phyloP scores from a whole-genome alignment of 1,140 invertebrate genomes.

The Belonocnema kinseyi region DNA sequence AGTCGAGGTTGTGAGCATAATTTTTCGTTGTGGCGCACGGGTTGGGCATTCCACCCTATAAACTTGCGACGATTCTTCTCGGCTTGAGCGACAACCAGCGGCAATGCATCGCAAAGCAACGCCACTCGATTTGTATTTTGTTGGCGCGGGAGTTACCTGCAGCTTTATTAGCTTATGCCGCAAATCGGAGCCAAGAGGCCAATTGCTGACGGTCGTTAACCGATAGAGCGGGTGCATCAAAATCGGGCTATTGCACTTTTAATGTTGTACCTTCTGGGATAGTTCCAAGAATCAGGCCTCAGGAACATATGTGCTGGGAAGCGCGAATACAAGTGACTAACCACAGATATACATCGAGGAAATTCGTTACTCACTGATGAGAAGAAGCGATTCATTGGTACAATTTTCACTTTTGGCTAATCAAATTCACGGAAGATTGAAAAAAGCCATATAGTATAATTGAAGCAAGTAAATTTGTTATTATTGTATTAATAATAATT shows the following conservation, averaged over 20 bases:
- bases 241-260: conserved; percentile 65
- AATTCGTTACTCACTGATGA: neutral
- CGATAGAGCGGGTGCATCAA: conserved; percentile 52
- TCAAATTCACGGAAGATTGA: neutral
- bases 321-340: conserved; percentile 31
- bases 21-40: conserved; percentile 29
- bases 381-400: neutral
- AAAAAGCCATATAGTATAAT: neutral
- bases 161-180: conserved; percentile 41
- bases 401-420: too few species aligned
- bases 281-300: conserved; percentile 60
- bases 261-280: conserved; percentile 57
- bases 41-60: conserved; percentile 31
- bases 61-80: conserved; percentile 28
- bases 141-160: conserved; percentile 33
- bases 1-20: conserved; percentile 18
- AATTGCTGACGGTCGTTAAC: conserved; percentile 62
- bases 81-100: conserved; percentile 35
- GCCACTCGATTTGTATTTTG: conserved; percentile 33
- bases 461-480: neutral
- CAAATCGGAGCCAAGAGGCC: conserved; percentile 54
- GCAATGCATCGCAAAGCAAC: neutral
- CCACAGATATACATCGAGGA: neutral
- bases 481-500: conserved; percentile 12
- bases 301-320: conserved; percentile 47